Evolutionary conservation across 2,888 invertebrate genomes (phyloP), one percentile per base, ranked within the genome.

Genomic region (Catocala fraxini): DNA sequence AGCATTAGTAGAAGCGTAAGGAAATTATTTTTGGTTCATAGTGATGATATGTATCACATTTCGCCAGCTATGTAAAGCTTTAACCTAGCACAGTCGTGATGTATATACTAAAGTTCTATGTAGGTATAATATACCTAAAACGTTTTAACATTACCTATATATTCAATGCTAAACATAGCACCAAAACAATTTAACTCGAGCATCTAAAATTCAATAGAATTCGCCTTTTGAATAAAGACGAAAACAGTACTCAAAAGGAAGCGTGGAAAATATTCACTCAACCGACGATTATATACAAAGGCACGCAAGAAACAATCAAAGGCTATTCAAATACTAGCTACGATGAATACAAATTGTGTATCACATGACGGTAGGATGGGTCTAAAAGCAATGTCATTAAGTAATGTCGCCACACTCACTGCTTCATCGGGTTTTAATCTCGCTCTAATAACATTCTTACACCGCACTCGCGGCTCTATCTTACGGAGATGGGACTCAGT

Each of bases 361-460:
- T 58, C 41, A 49, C 13, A 55, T 49, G 42, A 3, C 10, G 49
- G 35, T 15, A 6, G 52, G 53, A 52, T 35, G 52, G 25, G 13
- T 52, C n/a, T 56, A 42, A 57, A 60, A 63, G 52, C 63, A 62
- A 63, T 56, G 64, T 64, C 56, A 63, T 62, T 60, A 56, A 42
- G 52, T 56, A 73, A 68, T 61, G 66, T 49, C 12, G 43, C 52
- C 59, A 42, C 47, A 57, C 55, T 60, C 64, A 46, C 42, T 53
- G 65, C 70, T 64, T 63, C 60, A 70, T 65, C 47, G 61, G 56
- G 63, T 65, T 66, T 66, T 67, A 70, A 76, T 71, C 59, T 60
- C 56, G 62, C 56, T 68, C 49, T 64, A 42, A 65, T 59, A 65
- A 61, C 51, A 66, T 66, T 60, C 56, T 56, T 34, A 46, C 10